phyloP scores from a whole-genome alignment of 2,888 invertebrate genomes.

The Lydus trimaculatus region DNA sequence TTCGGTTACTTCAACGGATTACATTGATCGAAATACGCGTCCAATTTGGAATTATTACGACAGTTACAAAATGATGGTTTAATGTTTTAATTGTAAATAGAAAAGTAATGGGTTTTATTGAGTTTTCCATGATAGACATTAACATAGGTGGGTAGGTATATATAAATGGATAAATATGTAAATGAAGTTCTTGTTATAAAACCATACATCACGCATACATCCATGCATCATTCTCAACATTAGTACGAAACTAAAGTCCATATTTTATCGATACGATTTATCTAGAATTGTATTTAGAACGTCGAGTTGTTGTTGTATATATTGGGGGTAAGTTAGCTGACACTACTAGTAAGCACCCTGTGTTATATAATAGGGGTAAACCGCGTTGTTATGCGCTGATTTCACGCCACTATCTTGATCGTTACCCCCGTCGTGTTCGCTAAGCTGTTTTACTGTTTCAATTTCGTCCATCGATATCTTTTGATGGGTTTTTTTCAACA shows the following conservation, averaged over 20 bases:
- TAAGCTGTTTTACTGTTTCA: conserved; percentile 49
- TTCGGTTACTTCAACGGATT: neutral
- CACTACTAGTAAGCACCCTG: conserved; percentile 27
- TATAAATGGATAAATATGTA: conserved; percentile 44
- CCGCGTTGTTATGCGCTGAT: conserved; percentile 62
- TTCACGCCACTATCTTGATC: conserved; percentile 61
- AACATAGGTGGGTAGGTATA: too few relatives aligned
- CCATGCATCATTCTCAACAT: conserved; percentile 55
- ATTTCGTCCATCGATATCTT: conserved; percentile 36
- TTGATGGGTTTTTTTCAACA: too few relatives aligned
- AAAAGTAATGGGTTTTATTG: neutral
- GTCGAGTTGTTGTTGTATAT: conserved; percentile 24
- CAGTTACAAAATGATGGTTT: too few relatives aligned
- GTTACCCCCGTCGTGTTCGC: conserved; percentile 48
- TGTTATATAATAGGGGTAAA: conserved; percentile 61
- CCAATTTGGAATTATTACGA: too few relatives aligned
- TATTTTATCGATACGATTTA: conserved; percentile 60
- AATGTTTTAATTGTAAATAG: too few relatives aligned
- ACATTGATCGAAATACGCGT: too few relatives aligned
- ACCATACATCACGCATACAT: conserved; percentile 51
- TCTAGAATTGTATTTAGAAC: conserved; percentile 59
- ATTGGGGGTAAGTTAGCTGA: conserved; percentile 44
- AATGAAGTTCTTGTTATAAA: conserved; percentile 53
- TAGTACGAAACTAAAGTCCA: conserved; percentile 59
- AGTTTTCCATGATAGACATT: conserved; percentile 1